These are phyloP conservation scores for Ctenopoma multispine DNA, from an alignment of 2,797 vertebrate genomes.

Conservation along the genomic window DNA sequence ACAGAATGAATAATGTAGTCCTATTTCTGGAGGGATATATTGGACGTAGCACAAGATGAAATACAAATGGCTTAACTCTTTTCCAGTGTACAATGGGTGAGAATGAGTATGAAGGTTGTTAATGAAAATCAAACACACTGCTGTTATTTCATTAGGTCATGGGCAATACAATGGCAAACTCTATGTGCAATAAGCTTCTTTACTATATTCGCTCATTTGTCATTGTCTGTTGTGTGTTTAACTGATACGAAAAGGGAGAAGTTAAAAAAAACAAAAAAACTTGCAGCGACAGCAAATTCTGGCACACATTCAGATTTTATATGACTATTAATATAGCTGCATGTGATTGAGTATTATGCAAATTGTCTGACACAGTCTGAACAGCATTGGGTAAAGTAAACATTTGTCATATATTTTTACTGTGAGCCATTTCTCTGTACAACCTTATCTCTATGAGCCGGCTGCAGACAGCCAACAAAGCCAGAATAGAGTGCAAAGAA, in stretches of 20 bases:
- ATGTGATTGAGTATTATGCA: conserved; percentile 73
- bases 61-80: conserved; percentile 65
- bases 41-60: conserved; percentile 51
- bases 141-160: conserved; percentile 66
- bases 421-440: conserved; percentile 34
- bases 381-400: conserved; percentile 45
- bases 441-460: conserved; percentile 68
- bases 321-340: conserved; percentile 64
- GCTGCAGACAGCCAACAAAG: conserved; percentile 59
- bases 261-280: conserved; percentile 1
- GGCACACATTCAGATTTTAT: conserved; percentile 57
- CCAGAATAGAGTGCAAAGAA: conserved; percentile 43
- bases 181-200: conserved; percentile 51
- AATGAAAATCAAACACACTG: conserved; percentile 70
- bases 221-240: conserved; percentile 21
- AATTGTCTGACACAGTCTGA: conserved; percentile 48
- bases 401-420: conserved; percentile 37
- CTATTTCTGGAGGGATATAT: conserved; percentile 64
- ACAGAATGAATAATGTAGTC: conserved; percentile 69
- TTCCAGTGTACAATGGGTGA: conserved; percentile 44
- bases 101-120: conserved; percentile 62
- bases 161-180: conserved; percentile 61
- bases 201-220: conserved; percentile 39
- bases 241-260: conserved; percentile 14
- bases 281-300: conserved; percentile 24